Base-by-base conservation (phyloP, 2,113 vertebrate genomes). In the Elephas maximus region DNA sequence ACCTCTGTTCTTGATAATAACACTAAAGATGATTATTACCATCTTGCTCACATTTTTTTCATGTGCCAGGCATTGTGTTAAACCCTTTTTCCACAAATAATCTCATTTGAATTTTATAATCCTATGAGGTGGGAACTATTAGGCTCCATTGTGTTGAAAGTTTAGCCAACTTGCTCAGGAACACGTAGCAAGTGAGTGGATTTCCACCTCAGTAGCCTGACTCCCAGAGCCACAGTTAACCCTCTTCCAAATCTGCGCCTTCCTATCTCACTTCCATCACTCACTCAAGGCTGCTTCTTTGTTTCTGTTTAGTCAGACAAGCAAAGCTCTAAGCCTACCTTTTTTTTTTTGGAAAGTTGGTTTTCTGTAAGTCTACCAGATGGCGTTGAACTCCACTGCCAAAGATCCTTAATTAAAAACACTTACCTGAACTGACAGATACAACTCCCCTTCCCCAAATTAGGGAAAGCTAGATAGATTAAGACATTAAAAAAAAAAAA, bases 221-320 rank as follows among this genome's bases (percentile, higher is more conserved):
- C 9, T 24, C 15, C 8, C 0, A 8, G 28, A 23, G n/a, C 24
- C 76, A n/a, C 0, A 2, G 26, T n/a, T 51, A 26, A 77, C 57
- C 48, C 5, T 37, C 41, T 81, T 53, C 41, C 37, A 73, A 23
- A 48, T 17, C 21, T 79, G 18, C 41, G 7, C 2, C 45, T 44
- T 86, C 21, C 9, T 5, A 3, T 3, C 5, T 11, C 15, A 14
- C 53, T 60, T 18, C 24, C 0, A 4, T n/a, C 24, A 48, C 30
- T 17, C 73, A 41, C 80, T 60, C 6, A 23, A 48, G 6, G 9
- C 8, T 37, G 71, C 33, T 74, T 44, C 37, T 20, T 77, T 44
- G 76, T 26, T 28, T 88, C 48, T 88, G 23, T n/a, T 91, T 21
- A 51, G 7, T 6, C 8, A 63, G 74, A 87, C 53, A 74, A 67